Conservation (phyloP, 2,113 vertebrate species). For the Entelurus aequoreus region DNA sequence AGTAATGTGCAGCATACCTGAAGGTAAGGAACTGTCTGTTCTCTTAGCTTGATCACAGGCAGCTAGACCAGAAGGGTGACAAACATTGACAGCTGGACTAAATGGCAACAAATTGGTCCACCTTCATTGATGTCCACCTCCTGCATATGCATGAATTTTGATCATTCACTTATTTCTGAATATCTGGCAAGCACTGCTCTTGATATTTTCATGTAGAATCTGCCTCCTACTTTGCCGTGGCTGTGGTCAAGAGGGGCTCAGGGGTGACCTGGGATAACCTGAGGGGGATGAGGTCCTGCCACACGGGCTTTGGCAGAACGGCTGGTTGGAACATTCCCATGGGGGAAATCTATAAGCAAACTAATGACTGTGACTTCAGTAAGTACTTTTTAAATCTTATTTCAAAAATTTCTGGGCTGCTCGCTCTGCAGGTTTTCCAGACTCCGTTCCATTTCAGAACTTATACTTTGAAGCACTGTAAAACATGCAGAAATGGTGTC, state of each 20-base stretch:
- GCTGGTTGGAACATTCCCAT: slow-evolving; percentile 89
- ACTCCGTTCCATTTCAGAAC: no score
- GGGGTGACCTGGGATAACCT: slow-evolving; percentile 74
- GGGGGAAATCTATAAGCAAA: slow-evolving; percentile 68
- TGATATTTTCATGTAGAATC: background rate
- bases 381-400: no score
- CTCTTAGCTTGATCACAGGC: background rate
- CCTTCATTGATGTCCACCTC: no score
- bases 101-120: no score
- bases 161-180: no score
- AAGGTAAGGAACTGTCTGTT: slow-evolving; percentile 13
- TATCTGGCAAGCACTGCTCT: background rate
- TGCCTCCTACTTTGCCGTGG: slow-evolving; percentile 75
- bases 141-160: no score
- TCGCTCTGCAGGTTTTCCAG: no score
- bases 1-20: slow-evolving; percentile 3
- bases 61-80: background rate
- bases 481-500: no score
- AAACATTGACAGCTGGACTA: no score
- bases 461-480: no score
- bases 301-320: slow-evolving; percentile 75
- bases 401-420: no score
- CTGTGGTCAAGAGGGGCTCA: slow-evolving; percentile 74
- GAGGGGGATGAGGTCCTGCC: slow-evolving; percentile 79
- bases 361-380: slow-evolving; percentile 73